A percentile compares a stretch with the other conserved stretches of the same genome.
phyloP scores from a whole-genome alignment of 2,797 vertebrate genomes.

The Lacerta bilineata region DNA sequence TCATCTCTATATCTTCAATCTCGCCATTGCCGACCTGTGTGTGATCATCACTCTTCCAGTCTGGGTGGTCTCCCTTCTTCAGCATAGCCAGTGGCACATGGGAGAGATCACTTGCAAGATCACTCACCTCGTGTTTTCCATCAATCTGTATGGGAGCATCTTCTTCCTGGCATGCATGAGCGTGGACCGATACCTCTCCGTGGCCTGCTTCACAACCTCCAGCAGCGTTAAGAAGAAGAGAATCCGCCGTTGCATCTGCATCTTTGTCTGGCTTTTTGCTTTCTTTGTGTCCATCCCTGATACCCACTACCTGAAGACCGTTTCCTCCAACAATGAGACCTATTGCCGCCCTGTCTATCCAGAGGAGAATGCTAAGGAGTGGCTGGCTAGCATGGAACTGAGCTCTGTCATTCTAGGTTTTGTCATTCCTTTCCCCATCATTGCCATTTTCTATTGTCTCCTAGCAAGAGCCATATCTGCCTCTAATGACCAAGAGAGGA shows the following conservation, averaged over 20 bases:
- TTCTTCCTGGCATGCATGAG: conserved; percentile 98
- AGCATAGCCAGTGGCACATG: conserved; percentile 94
- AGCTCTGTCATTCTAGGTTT: conserved; percentile 93
- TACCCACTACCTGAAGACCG: conserved; percentile 90
- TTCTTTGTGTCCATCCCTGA: conserved; percentile 90
- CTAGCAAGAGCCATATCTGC: conserved; percentile 82
- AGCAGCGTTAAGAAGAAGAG: conserved; percentile 79
- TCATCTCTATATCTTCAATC: conserved; percentile 93
- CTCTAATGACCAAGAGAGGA: conserved; percentile 87
- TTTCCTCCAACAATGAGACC: conserved; percentile 85
- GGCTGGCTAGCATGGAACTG: conserved; percentile 94
- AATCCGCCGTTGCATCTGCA: conserved; percentile 83
- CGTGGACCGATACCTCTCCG: conserved; percentile 92
- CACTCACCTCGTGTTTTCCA: conserved; percentile 92
- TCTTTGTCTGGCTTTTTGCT: conserved; percentile 93
- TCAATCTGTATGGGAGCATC: conserved; percentile 96
- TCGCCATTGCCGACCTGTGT: conserved; percentile 92
- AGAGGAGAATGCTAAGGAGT: conserved; percentile 88
- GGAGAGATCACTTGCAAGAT: conserved; percentile 92
- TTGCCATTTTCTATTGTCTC: conserved; percentile 90
- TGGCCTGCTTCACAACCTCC: conserved; percentile 78
- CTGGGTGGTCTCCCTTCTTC: conserved; percentile 92
- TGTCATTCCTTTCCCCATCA: conserved; percentile 91
- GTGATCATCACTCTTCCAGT: conserved; percentile 93
- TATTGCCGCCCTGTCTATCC: conserved; percentile 92